phyloP scores from a whole-genome alignment of 2,888 invertebrate species.

The Pammene aurita region DNA sequence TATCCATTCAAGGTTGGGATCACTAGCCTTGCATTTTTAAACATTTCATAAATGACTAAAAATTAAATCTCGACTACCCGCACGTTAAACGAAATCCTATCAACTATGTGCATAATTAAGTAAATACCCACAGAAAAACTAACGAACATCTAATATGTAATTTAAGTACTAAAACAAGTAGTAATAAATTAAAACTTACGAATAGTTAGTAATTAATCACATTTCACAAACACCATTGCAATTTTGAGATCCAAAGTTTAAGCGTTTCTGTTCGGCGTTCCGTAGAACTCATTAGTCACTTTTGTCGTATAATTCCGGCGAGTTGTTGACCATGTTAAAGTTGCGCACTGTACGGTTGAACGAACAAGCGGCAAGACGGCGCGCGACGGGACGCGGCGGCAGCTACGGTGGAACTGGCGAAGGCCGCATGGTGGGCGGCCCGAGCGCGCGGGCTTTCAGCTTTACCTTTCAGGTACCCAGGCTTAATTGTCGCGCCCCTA shows the following conservation, averaged over 20 bases:
- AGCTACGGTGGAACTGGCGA: constrained; percentile 61
- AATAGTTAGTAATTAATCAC: constrained; percentile 64
- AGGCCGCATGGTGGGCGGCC: constrained; percentile 50
- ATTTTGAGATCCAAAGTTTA: constrained; percentile 64
- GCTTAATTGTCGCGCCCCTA: constrained; percentile 46
- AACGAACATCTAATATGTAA: not conserved
- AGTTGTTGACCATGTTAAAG: constrained; percentile 68
- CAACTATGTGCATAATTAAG: not conserved
- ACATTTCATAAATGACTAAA: constrained; percentile 21
- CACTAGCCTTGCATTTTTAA: constrained; percentile 30
- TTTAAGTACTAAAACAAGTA: not conserved
- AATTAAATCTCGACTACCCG: not conserved
- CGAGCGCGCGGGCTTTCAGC: constrained; percentile 48
- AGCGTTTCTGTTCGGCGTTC: constrained; percentile 28
- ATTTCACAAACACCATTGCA: constrained; percentile 68
- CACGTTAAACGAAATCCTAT: not conserved
- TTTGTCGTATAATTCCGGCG: constrained; percentile 57
- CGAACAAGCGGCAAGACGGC: constrained; percentile 47
- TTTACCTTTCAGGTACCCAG: constrained; percentile 61
- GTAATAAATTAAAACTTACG: constrained; percentile 54
- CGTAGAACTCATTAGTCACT: constrained; percentile 62
- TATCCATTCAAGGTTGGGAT: constrained; percentile 24
- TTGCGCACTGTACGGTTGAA: constrained; percentile 59
- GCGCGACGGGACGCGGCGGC: constrained; percentile 53
- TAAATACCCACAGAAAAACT: not conserved